Percentiles rank a stretch among this genome's conserved stretches.
Conservation (phyloP, 1,140 invertebrate genomes). For the Leptinotarsa defecta region DNA sequence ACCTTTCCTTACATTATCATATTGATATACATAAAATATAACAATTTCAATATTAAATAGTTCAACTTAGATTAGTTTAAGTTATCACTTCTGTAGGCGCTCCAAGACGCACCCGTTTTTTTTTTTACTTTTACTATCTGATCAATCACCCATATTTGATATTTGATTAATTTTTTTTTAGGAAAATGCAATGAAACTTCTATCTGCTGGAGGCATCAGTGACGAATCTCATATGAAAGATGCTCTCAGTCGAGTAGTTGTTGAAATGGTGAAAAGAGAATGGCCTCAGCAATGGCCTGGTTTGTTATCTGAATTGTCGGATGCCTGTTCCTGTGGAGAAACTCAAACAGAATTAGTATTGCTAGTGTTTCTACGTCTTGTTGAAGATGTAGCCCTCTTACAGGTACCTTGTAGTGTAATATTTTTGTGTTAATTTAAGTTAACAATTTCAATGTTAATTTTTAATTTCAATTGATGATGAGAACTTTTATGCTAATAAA, state of each 20-base stretch:
- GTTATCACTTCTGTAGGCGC: too few relatives aligned
- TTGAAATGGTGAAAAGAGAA: constrained; percentile 93
- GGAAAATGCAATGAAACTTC: constrained; percentile 82
- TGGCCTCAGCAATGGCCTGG: constrained; percentile 96
- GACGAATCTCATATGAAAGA: constrained; percentile 80
- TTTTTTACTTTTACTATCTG: too few relatives aligned
- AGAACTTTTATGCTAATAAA: too few relatives aligned
- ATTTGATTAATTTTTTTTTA: constrained; percentile 43
- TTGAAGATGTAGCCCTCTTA: constrained; percentile 87
- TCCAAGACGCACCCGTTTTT: too few relatives aligned
- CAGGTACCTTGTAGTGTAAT: constrained; percentile 58
- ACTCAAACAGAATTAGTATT: constrained; percentile 87
- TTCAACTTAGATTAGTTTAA: too few relatives aligned
- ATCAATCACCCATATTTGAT: too few relatives aligned
- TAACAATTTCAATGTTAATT: too few relatives aligned
- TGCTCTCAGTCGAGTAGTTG: constrained; percentile 82
- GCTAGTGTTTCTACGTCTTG: constrained; percentile 81
- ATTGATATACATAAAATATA: too few relatives aligned
- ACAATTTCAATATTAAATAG: too few relatives aligned
- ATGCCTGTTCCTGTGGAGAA: constrained; percentile 77
- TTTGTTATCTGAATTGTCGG: constrained; percentile 77
- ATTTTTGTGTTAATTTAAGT: too few relatives aligned
- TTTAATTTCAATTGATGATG: too few relatives aligned
- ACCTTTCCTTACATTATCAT: too few relatives aligned
- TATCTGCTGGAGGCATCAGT: constrained; percentile 72